Base-by-base conservation (phyloP, 2,113 vertebrate species). In the zebrafish (Danio rerio) region DNA sequence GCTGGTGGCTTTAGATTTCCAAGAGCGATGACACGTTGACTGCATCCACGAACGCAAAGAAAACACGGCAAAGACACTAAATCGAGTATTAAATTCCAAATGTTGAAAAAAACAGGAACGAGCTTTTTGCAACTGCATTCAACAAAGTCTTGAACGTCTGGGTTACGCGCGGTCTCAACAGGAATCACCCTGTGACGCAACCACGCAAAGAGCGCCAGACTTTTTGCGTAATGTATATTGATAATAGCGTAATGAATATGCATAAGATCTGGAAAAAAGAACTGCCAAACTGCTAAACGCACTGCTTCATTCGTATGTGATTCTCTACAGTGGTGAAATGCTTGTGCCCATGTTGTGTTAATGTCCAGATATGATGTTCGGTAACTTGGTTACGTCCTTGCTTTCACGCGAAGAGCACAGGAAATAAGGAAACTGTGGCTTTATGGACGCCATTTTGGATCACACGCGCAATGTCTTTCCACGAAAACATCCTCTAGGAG, bases 141-240 rank as follows among this genome's bases (percentile, higher is more conserved):
- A 59, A 75, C 73, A 75, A 75, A 76, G 55, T 59, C 11, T 31
- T 15, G 15, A 56, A 43, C 71, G 71, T 52, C 13, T 74, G 31
- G 21, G 5, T 58, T 56, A 58, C 77, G 62, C 74, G 74, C 77
- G 77, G 6, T 79, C 62, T 79, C 61, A 0, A 79, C 50, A 66
- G 59, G 43, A 79, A 53, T 79, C 62, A 66, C 77, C 62, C 21
- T 66, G 62, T 79, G 77, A 79, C 77, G 77, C 61, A 66, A 78
- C 6, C 61, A 55, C 76, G 61, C 31, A 68, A 53, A 52, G 31
- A 12, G 62, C 77, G 59, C 62, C 61, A 53, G 61, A 79, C 0
- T 43, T 40, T 74, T 56, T 18, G 15, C 50, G 9, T 58, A 8
- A 43, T 55, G 71, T 21, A 55, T 55, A n/a, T 74, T 56, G 20